These are phyloP conservation scores for Scyliorhinus canicula DNA, from an alignment of 2,797 vertebrate species.

Conservation along the genomic window DNA sequence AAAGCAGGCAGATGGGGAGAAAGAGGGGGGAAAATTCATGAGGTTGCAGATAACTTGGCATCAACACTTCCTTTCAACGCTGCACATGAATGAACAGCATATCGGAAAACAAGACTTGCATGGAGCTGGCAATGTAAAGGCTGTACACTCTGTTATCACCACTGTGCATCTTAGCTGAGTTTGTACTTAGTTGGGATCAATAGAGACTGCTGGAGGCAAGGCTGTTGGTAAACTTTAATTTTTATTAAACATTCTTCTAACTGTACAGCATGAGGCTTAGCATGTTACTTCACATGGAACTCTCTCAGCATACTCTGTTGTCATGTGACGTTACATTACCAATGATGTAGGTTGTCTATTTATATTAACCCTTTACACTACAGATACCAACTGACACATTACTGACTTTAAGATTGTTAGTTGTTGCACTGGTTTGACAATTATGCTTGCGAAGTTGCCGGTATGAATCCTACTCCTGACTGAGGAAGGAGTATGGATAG, in stretches of 20 bases:
- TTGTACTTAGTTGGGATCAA: no score
- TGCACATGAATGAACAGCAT: background rate
- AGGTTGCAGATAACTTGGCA: background rate
- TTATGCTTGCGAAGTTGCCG: background rate
- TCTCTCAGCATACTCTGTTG: no score
- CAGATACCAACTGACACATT: no score
- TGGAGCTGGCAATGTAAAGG: background rate
- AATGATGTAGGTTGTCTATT: no score
- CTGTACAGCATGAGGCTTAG: no score
- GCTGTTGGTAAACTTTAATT: no score
- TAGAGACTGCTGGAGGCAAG: no score
- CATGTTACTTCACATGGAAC: no score
- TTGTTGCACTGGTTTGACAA: background rate
- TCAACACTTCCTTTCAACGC: background rate
- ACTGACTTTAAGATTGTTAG: background rate
- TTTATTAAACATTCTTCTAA: no score
- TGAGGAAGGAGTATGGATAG: background rate
- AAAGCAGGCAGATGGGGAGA: background rate
- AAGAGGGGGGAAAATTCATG: background rate
- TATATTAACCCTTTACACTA: no score
- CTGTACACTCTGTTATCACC: background rate
- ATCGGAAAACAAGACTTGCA: background rate
- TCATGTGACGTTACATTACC: no score
- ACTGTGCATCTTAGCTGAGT: no score
- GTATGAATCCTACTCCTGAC: background rate